Conservation (phyloP, 1,140 invertebrate genomes). For the Euschistus heros region DNA sequence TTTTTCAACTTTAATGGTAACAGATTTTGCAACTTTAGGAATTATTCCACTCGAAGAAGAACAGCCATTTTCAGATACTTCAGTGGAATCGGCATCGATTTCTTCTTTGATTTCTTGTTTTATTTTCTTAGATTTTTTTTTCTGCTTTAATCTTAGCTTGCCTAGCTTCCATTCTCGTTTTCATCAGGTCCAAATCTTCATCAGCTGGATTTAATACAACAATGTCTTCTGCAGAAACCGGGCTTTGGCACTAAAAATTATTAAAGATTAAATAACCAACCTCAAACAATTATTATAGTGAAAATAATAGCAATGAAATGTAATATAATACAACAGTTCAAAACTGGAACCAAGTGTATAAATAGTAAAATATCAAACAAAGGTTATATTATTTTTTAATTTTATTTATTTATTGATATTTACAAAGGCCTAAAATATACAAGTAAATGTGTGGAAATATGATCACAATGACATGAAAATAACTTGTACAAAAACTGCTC, state of each 20-base stretch:
- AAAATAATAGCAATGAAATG: no score
- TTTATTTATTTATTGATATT: no score
- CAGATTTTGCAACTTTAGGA: not conserved
- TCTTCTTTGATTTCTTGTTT: slow-evolving; percentile 21
- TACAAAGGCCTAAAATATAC: no score
- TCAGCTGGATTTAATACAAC: slow-evolving; percentile 77
- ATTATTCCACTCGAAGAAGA: not conserved
- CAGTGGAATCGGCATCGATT: slow-evolving; percentile 24
- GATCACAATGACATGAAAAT: no score
- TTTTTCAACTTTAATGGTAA: not conserved
- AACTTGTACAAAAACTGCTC: no score
- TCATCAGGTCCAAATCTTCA: slow-evolving; percentile 61
- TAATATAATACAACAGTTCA: no score
- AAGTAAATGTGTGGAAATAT: no score
- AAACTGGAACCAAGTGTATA: no score
- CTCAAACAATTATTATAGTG: not conserved
- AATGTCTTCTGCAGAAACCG: slow-evolving; percentile 65
- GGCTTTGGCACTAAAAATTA: slow-evolving; percentile 59
- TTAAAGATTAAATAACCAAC: slow-evolving; percentile 7
- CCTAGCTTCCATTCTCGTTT: slow-evolving; percentile 50
- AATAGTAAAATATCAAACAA: no score
- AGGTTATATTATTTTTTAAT: no score
- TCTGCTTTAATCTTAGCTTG: slow-evolving; percentile 48
- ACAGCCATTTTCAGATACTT: not conserved
- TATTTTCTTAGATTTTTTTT: slow-evolving; percentile 25